Base-by-base conservation (phyloP, 2,888 invertebrate species). In the Chironomus riparius region DNA sequence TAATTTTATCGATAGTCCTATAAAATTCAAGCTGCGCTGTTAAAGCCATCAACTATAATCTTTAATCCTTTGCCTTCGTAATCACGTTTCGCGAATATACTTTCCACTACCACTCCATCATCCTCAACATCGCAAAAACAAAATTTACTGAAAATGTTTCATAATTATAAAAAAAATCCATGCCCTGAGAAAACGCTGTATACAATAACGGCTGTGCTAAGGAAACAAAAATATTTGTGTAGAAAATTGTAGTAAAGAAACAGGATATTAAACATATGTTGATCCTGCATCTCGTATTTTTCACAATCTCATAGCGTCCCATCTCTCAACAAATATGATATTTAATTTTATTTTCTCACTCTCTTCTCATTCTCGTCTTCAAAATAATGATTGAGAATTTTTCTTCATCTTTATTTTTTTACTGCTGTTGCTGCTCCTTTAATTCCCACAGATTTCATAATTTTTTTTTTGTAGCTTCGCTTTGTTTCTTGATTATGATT, bases 201-300 rank as follows among this genome's bases (percentile, higher is more conserved):
- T 38, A 38, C 38, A 38, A 4, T 24, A 24, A 38, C 38, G 38
- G 38, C 38, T 38, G 38, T 38, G 10, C 38, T 10, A 10, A 56
- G 56, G 7, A 15, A 56, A 18, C n/a, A 56, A 15, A 56, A 56
- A 56, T 56, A 56, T 56, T 38, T 38, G 38, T 38, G 10, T 38
- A 38, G 38, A 38, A 38, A 38, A 38, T 38, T 38, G 38, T 38
- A 38, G 38, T 38, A n/a, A 56, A 56, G 56, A 56, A 70, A 70
- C 70, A 70, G 70, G 70, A 70, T 70, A 70, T 70, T 70, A 70
- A 70, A 70, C 70, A 70, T 48, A 21, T 70, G 70, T 50, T 70
- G 3, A 18, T 56, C 56, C 56, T 56, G 38, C 10, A 38, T 38
- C 38, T 38, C 38, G 10, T 38, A 38, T 10, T 38, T 38, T 38